A percentile compares a stretch with the other conserved stretches of the same genome.
These are phyloP conservation scores for Tineola bisselliella DNA, from an alignment of 2,888 invertebrate species.

Conservation along the genomic window DNA sequence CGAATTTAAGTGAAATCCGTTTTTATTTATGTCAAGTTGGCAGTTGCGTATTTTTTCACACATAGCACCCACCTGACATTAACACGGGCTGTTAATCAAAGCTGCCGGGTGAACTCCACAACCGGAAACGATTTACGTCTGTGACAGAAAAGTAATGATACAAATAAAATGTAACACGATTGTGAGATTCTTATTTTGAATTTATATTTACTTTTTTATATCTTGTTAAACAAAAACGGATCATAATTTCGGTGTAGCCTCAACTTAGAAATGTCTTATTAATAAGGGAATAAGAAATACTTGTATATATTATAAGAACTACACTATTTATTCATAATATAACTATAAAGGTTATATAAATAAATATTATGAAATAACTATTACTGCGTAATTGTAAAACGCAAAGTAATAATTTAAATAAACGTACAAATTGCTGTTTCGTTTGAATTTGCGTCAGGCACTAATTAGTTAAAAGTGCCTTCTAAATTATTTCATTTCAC, in stretches of 20 bases:
- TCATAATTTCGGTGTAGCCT: too few relatives aligned
- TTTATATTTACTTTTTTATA: too few relatives aligned
- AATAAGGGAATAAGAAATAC: too few relatives aligned
- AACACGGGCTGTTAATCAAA: background rate
- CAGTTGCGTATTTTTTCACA: background rate
- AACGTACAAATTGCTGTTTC: background rate
- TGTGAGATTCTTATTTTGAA: too few relatives aligned
- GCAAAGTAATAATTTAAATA: too few relatives aligned
- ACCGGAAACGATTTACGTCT: background rate
- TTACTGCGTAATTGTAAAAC: too few relatives aligned
- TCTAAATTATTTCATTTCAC: slow-evolving; percentile 2
- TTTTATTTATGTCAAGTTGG: background rate
- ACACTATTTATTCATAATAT: too few relatives aligned
- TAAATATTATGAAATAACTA: too few relatives aligned
- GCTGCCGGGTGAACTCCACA: background rate
- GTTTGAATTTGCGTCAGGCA: background rate
- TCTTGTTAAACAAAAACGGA: too few relatives aligned
- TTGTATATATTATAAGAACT: too few relatives aligned
- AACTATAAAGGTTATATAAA: too few relatives aligned
- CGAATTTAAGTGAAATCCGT: background rate
- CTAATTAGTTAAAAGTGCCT: slow-evolving; percentile 4
- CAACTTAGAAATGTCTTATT: too few relatives aligned
- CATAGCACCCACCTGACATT: background rate
- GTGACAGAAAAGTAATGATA: background rate
- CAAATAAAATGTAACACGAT: background rate